Evolutionary conservation across 92 coral and sea anemone genomes (phyloP).

Genomic region (Paragorgia papillata): DNA sequence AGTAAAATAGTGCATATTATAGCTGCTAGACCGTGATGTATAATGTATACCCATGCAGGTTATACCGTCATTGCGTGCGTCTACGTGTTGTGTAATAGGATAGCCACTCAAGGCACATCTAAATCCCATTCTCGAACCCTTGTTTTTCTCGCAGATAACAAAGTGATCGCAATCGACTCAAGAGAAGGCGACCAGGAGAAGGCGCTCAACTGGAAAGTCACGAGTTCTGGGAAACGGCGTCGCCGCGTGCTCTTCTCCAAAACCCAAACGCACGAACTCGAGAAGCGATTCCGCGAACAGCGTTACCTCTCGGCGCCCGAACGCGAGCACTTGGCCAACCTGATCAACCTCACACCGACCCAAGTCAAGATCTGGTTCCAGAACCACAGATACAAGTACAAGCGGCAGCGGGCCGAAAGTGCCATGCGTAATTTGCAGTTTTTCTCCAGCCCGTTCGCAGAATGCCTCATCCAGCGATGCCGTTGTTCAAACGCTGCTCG

Average conservation of each 20-base stretch:
- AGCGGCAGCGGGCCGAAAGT: conserved; percentile 38
- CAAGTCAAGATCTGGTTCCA: conserved; percentile 99
- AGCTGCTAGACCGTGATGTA: too few species aligned
- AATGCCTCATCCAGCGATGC: background rate
- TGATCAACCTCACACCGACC: conserved; percentile 88
- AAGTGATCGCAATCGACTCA: background rate
- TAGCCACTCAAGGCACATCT: too few species aligned
- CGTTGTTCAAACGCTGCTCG: background rate
- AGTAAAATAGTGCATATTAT: too few species aligned
- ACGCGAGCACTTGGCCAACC: conserved; percentile 84
- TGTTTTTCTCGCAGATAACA: too few species aligned
- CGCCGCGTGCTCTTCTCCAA: conserved; percentile 89
- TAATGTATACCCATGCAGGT: too few species aligned
- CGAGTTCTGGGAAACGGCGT: conserved; percentile 61
- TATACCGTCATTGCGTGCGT: too few species aligned
- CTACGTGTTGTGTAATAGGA: too few species aligned
- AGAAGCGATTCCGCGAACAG: conserved; percentile 93
- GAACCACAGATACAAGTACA: conserved; percentile 93
- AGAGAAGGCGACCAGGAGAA: background rate
- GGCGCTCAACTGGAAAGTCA: background rate
- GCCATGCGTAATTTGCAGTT: background rate
- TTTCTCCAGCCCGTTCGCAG: conserved; percentile 5
- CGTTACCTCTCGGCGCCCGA: conserved; percentile 91
- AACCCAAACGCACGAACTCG: conserved; percentile 83
- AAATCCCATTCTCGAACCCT: too few species aligned